Evolutionary conservation across 2,113 vertebrate species (phyloP).

Genomic region (Tauraco erythrolophus): DNA sequence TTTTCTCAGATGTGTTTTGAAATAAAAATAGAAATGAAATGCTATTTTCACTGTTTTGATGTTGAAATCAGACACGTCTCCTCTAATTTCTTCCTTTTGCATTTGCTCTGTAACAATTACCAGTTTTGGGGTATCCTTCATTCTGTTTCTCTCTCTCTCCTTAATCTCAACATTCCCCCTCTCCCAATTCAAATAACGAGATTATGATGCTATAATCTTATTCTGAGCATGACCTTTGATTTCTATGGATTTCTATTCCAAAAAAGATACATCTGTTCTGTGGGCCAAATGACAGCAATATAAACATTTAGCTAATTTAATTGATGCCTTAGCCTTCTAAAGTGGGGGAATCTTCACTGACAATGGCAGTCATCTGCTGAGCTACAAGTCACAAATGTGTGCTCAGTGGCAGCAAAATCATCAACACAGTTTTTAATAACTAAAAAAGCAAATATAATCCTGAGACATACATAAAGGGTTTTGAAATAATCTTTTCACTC

Average conservation of each 20-base stretch:
- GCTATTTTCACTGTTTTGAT: conserved; percentile 56
- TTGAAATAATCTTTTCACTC: conserved; percentile 28
- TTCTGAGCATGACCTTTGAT: conserved; percentile 38
- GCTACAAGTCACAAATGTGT: background rate
- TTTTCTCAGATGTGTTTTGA: conserved; percentile 16
- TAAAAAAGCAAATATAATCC: conserved; percentile 29
- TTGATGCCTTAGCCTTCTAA: background rate
- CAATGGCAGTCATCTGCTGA: background rate
- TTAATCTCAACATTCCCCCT: background rate
- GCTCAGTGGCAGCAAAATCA: background rate
- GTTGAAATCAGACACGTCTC: conserved; percentile 12
- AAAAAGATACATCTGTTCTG: background rate
- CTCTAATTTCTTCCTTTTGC: conserved; percentile 2
- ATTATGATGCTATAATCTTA: conserved; percentile 34
- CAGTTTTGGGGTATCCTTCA: background rate
- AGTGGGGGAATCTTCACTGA: background rate
- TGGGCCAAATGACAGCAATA: background rate
- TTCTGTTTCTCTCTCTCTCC: background rate
- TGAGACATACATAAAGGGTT: background rate
- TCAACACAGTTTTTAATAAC: background rate
- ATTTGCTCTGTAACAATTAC: background rate
- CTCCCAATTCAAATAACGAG: background rate
- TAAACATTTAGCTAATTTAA: conserved; percentile 30
- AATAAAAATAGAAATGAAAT: conserved; percentile 64
- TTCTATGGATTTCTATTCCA: conserved; percentile 4